A percentile compares a stretch with the other conserved stretches of the same genome.
phyloP scores from a whole-genome alignment of 2,888 invertebrate genomes.

The Harpagoxenus sublaevis region DNA sequence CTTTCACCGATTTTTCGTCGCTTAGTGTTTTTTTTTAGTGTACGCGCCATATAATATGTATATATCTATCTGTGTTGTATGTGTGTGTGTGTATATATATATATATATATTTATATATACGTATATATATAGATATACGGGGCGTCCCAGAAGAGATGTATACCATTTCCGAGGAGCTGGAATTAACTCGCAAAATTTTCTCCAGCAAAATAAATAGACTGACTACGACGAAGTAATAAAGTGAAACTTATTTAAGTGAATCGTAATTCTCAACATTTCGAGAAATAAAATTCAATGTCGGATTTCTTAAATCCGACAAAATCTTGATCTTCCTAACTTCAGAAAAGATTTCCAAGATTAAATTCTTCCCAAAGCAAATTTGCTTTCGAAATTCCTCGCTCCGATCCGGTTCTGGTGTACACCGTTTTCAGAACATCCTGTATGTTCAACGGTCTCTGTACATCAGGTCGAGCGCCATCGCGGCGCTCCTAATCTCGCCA shows the following conservation, averaged over 20 bases:
- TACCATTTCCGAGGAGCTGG: slow-evolving; percentile 5
- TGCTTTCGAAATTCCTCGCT: neutral
- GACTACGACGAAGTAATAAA: neutral
- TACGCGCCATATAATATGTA: slow-evolving; percentile 45
- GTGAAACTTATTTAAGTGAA: neutral
- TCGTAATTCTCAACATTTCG: neutral
- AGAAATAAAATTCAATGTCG: slow-evolving; percentile 19
- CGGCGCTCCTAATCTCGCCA: slow-evolving; percentile 61
- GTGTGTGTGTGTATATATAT: neutral
- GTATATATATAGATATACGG: slow-evolving; percentile 49
- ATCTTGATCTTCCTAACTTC: neutral
- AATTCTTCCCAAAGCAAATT: neutral
- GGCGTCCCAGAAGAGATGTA: neutral
- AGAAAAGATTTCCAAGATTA: neutral
- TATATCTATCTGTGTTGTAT: slow-evolving; percentile 26
- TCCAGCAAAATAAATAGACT: neutral
- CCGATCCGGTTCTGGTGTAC: slow-evolving; percentile 17
- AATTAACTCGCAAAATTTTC: neutral
- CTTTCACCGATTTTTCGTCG: slow-evolving; percentile 59
- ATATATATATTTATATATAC: slow-evolving; percentile 42
- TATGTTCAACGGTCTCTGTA: slow-evolving; percentile 71
- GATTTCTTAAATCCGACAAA: neutral
- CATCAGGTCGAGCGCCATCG: slow-evolving; percentile 65
- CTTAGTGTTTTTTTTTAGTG: slow-evolving; percentile 49
- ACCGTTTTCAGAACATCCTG: slow-evolving; percentile 27